Conservation (phyloP, 1,140 invertebrate genomes). For the Lerema accius region DNA sequence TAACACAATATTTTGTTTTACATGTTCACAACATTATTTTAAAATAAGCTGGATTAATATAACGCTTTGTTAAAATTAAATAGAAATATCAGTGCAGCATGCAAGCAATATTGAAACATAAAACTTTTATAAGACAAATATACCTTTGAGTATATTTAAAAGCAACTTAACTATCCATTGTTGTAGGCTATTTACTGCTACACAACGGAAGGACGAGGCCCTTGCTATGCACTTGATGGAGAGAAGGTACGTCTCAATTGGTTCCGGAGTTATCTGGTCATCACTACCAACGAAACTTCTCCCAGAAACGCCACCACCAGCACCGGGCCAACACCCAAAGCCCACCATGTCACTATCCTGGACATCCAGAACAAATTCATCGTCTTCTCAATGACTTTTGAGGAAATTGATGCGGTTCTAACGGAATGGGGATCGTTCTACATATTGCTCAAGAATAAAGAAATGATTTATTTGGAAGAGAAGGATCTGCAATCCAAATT, state of each 20-base stretch:
- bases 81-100: no score
- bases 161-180: no score
- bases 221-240: slow-evolving; percentile 95
- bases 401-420: slow-evolving; percentile 90
- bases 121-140: no score
- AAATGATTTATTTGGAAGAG: slow-evolving; percentile 92
- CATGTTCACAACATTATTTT: no score
- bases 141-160: no score
- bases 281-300: slow-evolving; percentile 87
- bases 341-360: slow-evolving; percentile 88
- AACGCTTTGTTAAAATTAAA: no score
- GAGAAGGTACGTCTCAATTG: slow-evolving; percentile 94
- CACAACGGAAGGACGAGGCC: slow-evolving; percentile 93
- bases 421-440: slow-evolving; percentile 96
- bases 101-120: no score
- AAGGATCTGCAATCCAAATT: slow-evolving; percentile 97
- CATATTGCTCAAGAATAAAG: slow-evolving; percentile 89
- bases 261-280: slow-evolving; percentile 94
- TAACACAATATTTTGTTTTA: no score
- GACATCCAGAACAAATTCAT: slow-evolving; percentile 97
- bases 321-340: slow-evolving; percentile 48
- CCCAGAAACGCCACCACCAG: slow-evolving; percentile 55
- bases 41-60: no score
- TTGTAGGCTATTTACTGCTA: slow-evolving; percentile 97
- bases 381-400: slow-evolving; percentile 91